phyloP scores from a whole-genome alignment of 2,113 vertebrate species.

The Cynoglossus semilaevis region DNA sequence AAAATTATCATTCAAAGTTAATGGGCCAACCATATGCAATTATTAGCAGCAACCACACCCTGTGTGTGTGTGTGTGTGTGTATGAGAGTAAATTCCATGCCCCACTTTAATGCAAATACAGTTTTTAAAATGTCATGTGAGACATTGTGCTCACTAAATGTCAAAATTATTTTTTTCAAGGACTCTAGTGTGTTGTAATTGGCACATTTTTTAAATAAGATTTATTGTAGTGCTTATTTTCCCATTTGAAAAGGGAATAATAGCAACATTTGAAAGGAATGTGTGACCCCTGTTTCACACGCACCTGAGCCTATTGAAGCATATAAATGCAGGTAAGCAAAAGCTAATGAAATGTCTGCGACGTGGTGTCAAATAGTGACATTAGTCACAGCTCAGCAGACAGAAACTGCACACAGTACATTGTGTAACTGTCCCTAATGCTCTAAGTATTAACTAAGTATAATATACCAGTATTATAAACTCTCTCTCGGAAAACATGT shows the following conservation, averaged over 20 bases:
- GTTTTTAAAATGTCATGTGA: slow-evolving; percentile 66
- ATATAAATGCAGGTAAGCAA: slow-evolving; percentile 47
- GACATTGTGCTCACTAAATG: slow-evolving; percentile 64
- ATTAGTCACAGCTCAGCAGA: slow-evolving; percentile 50
- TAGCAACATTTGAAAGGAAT: slow-evolving; percentile 51
- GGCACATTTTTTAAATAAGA: slow-evolving; percentile 50
- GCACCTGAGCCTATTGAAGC: slow-evolving; percentile 56
- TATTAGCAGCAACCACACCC: slow-evolving; percentile 59
- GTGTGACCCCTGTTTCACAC: slow-evolving; percentile 48
- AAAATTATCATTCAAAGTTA: slow-evolving; percentile 69
- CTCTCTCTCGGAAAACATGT: too few relatives aligned
- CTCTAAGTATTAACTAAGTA: too few relatives aligned
- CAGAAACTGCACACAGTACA: slow-evolving; percentile 31
- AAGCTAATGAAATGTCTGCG: slow-evolving; percentile 54
- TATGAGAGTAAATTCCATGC: slow-evolving; percentile 4
- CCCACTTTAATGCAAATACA: slow-evolving; percentile 62
- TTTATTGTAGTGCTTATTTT: slow-evolving; percentile 47
- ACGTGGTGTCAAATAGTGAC: slow-evolving; percentile 54
- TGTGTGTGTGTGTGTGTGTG: slow-evolving; percentile 26
- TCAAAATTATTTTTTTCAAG: slow-evolving; percentile 72
- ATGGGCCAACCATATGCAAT: slow-evolving; percentile 57
- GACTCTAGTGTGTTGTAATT: slow-evolving; percentile 60
- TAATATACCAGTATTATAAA: too few relatives aligned
- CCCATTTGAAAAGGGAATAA: slow-evolving; percentile 50
- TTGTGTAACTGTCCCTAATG: slow-evolving; percentile 18